Base-by-base conservation (phyloP, 2,888 invertebrate genomes). In the Lapara coniferarum region DNA sequence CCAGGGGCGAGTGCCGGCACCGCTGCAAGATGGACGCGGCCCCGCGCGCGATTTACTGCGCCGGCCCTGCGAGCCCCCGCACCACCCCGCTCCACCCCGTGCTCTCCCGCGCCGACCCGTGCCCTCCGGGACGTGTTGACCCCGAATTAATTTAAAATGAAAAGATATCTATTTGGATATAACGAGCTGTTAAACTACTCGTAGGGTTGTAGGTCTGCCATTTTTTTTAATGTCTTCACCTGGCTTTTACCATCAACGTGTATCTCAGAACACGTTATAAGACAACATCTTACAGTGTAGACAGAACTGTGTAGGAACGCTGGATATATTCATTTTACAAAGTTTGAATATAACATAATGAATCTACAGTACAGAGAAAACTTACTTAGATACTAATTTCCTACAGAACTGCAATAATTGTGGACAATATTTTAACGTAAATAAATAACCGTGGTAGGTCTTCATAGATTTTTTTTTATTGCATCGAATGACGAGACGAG, bases 11-110 rank as follows among this genome's bases (percentile, higher is more conserved):
- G 59, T 16, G 59, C 44, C 59, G 59, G 59, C 67, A 58, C 70
- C 76, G 77, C 75, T 72, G 76, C 73, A 75, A 72, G 71, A 69
- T 72, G 75, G 76, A 70, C 69, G 69, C 58, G 70, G 66, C 71
- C 63, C 71, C 73, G 76, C 76, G 83, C 75, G 79, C 88, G 86
- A 89, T 89, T 88, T 88, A 89, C 83, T 83, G 85, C 85, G 76
- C 78, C 78, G 68, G 14, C 51, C 58, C 79, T 69, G 44, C 59
- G 53, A 19, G 16, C 16, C 16, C 53, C 53, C n/a, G 53, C n/a
- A 16, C 14, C 16, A 6, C 19, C 19, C 55, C 67, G 63, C 66
- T 10, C 56, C 59, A 56, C 6, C 44, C 51, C 25, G 30, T 12
- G 53, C 55, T 37, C 52, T 49, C 52, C 77, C 67, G 58, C 63